phyloP scores from a whole-genome alignment of 37 sponge, comb jelly and placozoan genomes.

The Lycopodina hypogea region DNA sequence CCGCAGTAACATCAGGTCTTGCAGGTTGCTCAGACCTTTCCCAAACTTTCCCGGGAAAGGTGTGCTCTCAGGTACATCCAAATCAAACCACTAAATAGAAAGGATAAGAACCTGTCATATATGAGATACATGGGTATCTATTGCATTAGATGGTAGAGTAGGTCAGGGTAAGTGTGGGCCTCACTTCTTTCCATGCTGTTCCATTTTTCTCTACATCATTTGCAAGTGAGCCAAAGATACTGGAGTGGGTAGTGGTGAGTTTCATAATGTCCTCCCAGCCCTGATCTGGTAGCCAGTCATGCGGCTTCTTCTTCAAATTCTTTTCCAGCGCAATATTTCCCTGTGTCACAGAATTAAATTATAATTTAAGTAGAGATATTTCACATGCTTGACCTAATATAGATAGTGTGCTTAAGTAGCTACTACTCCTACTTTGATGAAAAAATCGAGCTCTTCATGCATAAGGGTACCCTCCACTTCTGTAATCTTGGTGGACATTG shows the following conservation, averaged over 20 bases:
- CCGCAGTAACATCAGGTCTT: slow-evolving; percentile 83
- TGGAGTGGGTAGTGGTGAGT: slow-evolving; percentile 62
- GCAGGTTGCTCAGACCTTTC: slow-evolving; percentile 74
- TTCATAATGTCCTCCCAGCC: slow-evolving; percentile 98
- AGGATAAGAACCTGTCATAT: background rate
- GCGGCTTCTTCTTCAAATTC: slow-evolving; percentile 79
- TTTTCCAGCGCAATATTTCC: slow-evolving; percentile 98
- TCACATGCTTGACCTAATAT: background rate
- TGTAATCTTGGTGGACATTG: slow-evolving; percentile 97
- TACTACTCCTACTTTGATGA: slow-evolving; percentile 69
- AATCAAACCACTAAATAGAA: slow-evolving; percentile 82
- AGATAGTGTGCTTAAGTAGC: background rate
- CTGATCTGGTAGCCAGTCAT: slow-evolving; percentile 97
- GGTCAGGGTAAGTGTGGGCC: background rate
- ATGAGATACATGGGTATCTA: background rate
- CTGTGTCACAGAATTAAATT: slow-evolving; percentile 2
- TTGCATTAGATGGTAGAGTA: too few relatives aligned
- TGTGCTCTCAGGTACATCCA: slow-evolving; percentile 86
- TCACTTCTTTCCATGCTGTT: slow-evolving; percentile 78
- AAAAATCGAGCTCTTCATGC: slow-evolving; percentile 94
- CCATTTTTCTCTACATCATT: slow-evolving; percentile 90
- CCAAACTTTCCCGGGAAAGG: slow-evolving; percentile 82
- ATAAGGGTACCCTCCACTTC: slow-evolving; percentile 77
- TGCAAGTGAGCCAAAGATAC: slow-evolving; percentile 82
- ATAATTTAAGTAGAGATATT: background rate